Evolutionary conservation across 2,888 invertebrate species (phyloP).

Genomic region (Fabriciana adippe): DNA sequence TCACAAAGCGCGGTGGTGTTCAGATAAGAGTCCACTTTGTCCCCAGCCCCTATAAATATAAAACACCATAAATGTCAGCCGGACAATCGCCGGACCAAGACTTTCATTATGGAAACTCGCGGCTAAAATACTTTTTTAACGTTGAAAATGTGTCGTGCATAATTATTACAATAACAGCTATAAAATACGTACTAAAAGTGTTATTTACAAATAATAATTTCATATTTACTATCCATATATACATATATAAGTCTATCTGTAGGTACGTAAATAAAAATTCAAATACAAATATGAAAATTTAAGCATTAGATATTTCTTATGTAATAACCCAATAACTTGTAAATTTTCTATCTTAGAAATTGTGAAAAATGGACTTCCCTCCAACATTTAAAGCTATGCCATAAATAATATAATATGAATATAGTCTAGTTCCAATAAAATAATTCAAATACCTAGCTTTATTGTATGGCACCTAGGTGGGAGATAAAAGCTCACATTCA

Average conservation of each 20-base stretch:
- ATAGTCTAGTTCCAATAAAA: neutral
- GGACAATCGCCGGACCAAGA: slow-evolving; percentile 46
- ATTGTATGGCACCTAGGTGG: slow-evolving; percentile 2
- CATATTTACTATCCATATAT: too few species aligned
- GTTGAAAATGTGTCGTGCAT: neutral
- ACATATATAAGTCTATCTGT: too few species aligned
- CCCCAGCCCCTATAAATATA: slow-evolving; percentile 23
- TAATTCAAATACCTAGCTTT: slow-evolving; percentile 5
- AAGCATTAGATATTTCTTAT: too few species aligned
- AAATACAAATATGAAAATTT: too few species aligned
- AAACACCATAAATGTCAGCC: slow-evolving; percentile 70
- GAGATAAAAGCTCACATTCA: slow-evolving; percentile 14
- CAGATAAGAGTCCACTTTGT: slow-evolving; percentile 29
- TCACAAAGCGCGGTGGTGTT: slow-evolving; percentile 22
- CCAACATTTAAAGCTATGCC: neutral
- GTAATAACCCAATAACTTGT: too few species aligned
- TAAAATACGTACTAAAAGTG: neutral
- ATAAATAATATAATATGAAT: neutral
- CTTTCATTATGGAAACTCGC: slow-evolving; percentile 19
- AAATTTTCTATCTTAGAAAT: too few species aligned
- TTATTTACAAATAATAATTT: too few species aligned
- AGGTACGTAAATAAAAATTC: too few species aligned
- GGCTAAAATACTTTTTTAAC: slow-evolving; percentile 1
- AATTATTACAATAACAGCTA: neutral
- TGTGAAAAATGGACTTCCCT: too few species aligned